phyloP scores from a whole-genome alignment of 2,888 invertebrate genomes.

The Furcula furcula region DNA sequence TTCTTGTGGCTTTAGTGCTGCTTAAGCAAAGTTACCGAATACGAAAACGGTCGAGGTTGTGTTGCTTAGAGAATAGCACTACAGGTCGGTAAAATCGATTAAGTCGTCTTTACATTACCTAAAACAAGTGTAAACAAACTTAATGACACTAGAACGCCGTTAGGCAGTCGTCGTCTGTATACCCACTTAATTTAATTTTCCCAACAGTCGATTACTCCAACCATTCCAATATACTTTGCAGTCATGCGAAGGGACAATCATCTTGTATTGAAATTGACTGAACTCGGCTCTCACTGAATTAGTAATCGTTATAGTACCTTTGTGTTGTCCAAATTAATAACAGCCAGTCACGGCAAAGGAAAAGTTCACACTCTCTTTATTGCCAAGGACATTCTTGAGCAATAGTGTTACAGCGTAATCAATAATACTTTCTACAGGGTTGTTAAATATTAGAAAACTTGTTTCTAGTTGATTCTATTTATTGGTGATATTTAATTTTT shows the following conservation, averaged over 20 bases:
- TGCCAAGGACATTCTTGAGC: constrained; percentile 25
- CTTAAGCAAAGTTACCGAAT: too few relatives aligned
- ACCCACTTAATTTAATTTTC: constrained; percentile 9
- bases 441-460: constrained; percentile 12
- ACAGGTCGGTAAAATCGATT: too few relatives aligned
- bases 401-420: constrained; percentile 24
- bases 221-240: constrained; percentile 9
- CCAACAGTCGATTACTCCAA: constrained; percentile 8
- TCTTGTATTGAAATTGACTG: constrained; percentile 12
- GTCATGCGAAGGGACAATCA: constrained; percentile 18
- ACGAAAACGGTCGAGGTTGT: too few relatives aligned
- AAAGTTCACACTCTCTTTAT: constrained; percentile 35
- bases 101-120: too few relatives aligned
- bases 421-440: constrained; percentile 19
- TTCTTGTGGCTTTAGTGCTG: too few relatives aligned
- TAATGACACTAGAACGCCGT: not conserved
- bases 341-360: constrained; percentile 37
- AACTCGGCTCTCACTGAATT: constrained; percentile 12
- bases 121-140: not conserved
- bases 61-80: too few relatives aligned
- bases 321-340: constrained; percentile 39
- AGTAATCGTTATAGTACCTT: constrained; percentile 16
- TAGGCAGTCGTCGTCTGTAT: constrained; percentile 4
- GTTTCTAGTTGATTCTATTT: not conserved
- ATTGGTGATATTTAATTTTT: not conserved